phyloP scores from a whole-genome alignment of 2,888 invertebrate genomes.

The Dexiosoma caninum region DNA sequence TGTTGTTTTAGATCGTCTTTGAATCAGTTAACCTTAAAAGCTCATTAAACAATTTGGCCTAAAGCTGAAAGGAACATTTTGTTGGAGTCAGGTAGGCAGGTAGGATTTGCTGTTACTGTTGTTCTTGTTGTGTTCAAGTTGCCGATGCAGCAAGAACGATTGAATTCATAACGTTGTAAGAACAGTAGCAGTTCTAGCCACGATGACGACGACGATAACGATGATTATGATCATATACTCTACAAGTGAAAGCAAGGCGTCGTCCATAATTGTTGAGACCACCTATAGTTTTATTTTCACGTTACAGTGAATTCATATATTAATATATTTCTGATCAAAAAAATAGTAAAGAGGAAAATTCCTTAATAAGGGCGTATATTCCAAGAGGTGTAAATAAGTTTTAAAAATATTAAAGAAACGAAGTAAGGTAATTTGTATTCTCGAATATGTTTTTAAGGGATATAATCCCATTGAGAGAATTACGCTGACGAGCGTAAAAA shows the following conservation, averaged over 20 bases:
- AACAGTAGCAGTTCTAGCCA: slow-evolving; percentile 51
- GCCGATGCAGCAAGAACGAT: neutral
- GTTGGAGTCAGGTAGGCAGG: neutral
- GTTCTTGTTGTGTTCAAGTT: neutral
- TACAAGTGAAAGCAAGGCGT: slow-evolving; percentile 20
- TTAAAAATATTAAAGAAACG: no score
- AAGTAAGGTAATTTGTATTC: no score
- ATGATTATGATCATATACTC: slow-evolving; percentile 25
- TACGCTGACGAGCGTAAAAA: no score
- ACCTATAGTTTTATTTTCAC: slow-evolving; percentile 44
- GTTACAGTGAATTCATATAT: slow-evolving; percentile 10
- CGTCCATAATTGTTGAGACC: slow-evolving; percentile 43
- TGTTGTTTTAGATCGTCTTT: slow-evolving; percentile 31
- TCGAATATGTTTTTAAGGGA: no score
- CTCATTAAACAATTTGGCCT: slow-evolving; percentile 64
- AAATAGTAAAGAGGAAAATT: neutral
- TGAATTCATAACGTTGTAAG: slow-evolving; percentile 34
- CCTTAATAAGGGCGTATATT: neutral
- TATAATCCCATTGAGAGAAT: no score
- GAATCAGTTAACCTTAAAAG: slow-evolving; percentile 59
- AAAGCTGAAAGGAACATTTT: slow-evolving; percentile 54
- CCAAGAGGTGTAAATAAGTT: no score
- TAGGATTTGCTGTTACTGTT: neutral
- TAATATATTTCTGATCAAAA: slow-evolving; percentile 31
- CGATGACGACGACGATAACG: slow-evolving; percentile 18